Evolutionary conservation across 1,140 invertebrate species (phyloP), one percentile per base, ranked within the genome.

Genomic region (Drosophila parvula): DNA sequence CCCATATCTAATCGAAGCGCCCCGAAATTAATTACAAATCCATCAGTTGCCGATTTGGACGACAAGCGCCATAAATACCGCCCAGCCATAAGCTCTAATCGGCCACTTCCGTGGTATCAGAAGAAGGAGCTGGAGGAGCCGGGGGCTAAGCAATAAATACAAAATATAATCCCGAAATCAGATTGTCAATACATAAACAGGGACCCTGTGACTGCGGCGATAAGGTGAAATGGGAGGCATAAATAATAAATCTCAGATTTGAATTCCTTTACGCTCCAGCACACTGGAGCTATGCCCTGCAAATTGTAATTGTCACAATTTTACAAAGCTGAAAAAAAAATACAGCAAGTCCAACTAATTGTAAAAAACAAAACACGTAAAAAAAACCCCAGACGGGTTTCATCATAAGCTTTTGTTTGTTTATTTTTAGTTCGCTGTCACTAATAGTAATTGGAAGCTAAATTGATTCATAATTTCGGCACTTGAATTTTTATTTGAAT

Each of bases 21-120:
- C 32, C 44, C 6, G 14, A 67, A 71, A 68, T 79, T 82, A 88
- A 85, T 85, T 85, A 82, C 77, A 76, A 88, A 74, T 48, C 83
- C 83, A 85, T 85, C 70, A 86, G 53, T 9, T 44, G 61, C 36
- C 69, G 62, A 85, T 86, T 84, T 86, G 51, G 51, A 47, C 76
- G 63, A 74, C 60, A 36, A 75, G 58, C 51, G 70, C 65, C 82
- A 62, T 85, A 86, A 85, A 51, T 28, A 30, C 47, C 28, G 5
- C 47, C 47, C 27, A 67, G 51, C 63, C 65, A 64, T 81, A 53
- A 56, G 41, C 43, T 38, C 12, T 59, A 59, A 71, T 71, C 69
- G 22, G 30, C 18, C 18, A 62, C 84, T 78, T 84, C 78, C 61
- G 53, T 43, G 50, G 58, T 53, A 58, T 12, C 65, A 36, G 6